Evolutionary conservation across 2,113 vertebrate species (phyloP).

Genomic region (Corynorhinus townsendii): DNA sequence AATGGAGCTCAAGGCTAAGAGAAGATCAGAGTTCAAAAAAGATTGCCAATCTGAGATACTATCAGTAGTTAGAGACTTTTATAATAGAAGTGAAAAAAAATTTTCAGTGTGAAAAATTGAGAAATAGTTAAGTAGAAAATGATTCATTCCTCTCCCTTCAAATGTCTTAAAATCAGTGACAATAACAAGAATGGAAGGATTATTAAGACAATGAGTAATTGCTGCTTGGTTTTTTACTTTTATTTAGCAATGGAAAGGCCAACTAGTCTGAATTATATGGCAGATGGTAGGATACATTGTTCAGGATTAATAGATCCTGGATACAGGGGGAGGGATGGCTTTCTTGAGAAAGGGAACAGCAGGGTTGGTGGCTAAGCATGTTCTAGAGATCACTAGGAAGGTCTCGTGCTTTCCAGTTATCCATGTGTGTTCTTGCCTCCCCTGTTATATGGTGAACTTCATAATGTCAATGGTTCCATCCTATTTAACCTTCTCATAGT

Average conservation of each 20-base stretch:
- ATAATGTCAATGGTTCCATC: neutral
- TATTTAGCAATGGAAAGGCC: neutral
- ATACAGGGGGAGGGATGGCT: neutral
- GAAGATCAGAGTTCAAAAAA: neutral
- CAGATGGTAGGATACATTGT: neutral
- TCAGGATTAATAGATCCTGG: neutral
- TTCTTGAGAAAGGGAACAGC: neutral
- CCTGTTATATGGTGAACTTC: neutral
- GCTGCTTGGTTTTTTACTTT: slow-evolving; percentile 25
- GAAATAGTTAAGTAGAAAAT: slow-evolving; percentile 15
- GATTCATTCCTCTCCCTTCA: neutral
- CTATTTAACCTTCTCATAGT: neutral
- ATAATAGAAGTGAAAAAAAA: neutral
- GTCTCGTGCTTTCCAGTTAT: neutral
- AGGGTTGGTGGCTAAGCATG: neutral
- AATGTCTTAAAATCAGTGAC: neutral
- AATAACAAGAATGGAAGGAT: neutral
- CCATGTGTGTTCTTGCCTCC: neutral
- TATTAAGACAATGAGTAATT: slow-evolving; percentile 31
- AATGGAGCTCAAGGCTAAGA: neutral
- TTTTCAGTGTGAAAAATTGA: neutral
- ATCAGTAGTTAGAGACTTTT: neutral
- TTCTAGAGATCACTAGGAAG: neutral
- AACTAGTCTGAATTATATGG: neutral
- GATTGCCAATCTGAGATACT: neutral